Base-by-base conservation (phyloP, 2,113 vertebrate genomes). In the Perca flavescens region DNA sequence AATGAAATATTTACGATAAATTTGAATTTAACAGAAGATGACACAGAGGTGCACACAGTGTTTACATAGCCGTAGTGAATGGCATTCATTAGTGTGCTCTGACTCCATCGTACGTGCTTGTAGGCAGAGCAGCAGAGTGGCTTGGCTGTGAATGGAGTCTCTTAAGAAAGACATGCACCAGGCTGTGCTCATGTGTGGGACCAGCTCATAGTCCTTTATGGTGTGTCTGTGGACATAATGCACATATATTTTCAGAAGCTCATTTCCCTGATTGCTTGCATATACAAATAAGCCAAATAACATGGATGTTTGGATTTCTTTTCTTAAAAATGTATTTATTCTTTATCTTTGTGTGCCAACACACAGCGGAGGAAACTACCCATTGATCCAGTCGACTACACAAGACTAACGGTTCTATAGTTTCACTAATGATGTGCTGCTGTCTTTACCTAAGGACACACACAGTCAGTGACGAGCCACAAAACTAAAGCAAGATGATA, bases 121-220 rank as follows among this genome's bases (percentile, higher is more conserved):
- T 8, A 54, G 47, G 63, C 74, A 64, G 66, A 57, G 74, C 66
- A 69, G 83, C 74, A 52, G 80, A n/a, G 68, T 40, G 70, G 34
- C 25, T 21, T 72, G 73, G 53, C 68, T 74, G 57, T 83, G 73
- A 92, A 88, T 77, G 61, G 76, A 84, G 76, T 80, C 72, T 78
- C 72, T 76, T 50, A 58, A 85, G 56, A 77, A 50, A 54, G 47
- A 83, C 22, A 16, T 60, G 62, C 58, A 75, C 50, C 69, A 68
- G 77, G 28, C 80, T 71, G 74, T 56, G 50, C 56, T 82, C 75
- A 25, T 73, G 68, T 74, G 80, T 64, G 62, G 8, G 52, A 80
- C 57, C 73, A 69, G 36, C 47, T 74, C 74, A 15, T 46, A 68
- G 52, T 63, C n/a, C 31, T 71, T 79, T 43, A 19, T 50, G 60